These are phyloP conservation scores for Amblyopsis rosae DNA, from an alignment of 2,113 vertebrate genomes.

Conservation along the genomic window DNA sequence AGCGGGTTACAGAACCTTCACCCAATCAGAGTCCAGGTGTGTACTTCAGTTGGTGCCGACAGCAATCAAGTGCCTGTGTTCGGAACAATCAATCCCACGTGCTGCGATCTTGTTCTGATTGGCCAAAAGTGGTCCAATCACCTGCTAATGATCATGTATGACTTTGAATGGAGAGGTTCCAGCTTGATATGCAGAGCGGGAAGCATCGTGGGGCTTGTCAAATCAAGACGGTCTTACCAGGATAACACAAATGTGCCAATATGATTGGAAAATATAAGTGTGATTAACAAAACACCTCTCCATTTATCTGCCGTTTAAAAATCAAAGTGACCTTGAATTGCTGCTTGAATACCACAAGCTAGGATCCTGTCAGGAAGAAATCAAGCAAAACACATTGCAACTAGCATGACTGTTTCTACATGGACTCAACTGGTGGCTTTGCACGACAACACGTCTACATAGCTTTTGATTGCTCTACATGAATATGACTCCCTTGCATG, in stretches of 20 bases:
- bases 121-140: no score
- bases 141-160: no score
- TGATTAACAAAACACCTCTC: background rate
- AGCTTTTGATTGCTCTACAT: slow-evolving; percentile 2
- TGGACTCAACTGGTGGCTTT: background rate
- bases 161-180: no score
- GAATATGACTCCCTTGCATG: background rate
- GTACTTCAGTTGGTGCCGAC: no score
- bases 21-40: no score
- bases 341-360: background rate
- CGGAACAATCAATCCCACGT: background rate
- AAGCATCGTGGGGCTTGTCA: no score
- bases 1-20: no score
- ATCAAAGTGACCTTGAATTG: background rate
- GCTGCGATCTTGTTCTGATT: background rate
- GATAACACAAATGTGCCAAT: no score
- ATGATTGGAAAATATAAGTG: background rate
- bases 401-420: background rate
- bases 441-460: background rate
- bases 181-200: no score
- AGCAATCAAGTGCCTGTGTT: no score
- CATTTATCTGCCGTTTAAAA: background rate
- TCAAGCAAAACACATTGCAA: background rate
- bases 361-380: background rate
- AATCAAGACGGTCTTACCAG: no score